Base-by-base conservation (phyloP, 2,888 invertebrate species). In the Polydrusus cervinus region DNA sequence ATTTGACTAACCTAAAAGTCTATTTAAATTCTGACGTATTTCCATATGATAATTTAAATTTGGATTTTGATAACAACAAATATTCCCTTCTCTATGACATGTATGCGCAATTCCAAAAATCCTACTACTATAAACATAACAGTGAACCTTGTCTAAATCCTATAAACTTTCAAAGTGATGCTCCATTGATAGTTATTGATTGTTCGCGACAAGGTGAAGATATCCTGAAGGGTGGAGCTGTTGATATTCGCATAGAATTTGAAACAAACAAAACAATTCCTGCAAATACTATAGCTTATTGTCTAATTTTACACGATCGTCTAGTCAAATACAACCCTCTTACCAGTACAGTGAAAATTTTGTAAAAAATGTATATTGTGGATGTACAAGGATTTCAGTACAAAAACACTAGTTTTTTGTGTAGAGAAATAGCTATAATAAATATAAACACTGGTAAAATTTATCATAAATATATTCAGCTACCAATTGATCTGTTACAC, bases 1-100 rank as follows among this genome's bases (percentile, higher is more conserved):
- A 84, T 25, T 40, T 86, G 38, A 82, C 75, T n/a, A 83, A 86
- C 78, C 69, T 86, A 10, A 84, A 82, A 77, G 74, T 86, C 18
- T 84, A 82, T 72, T 78, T 87, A 60, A 51, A 51, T 51, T 51
- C 25, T 11, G 82, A 83, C 67, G 77, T 77, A 16, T 86, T 83
- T 80, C 85, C 85, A 5, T 85, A 85, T 77, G 81, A 84, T 61
- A 81, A 82, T 78, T 64, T 84, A 61, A 49, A 49, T 49, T 18
- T 49, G 9, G 8, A 53, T 13, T 53, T 53, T 53, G 25, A 53
- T 1, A 53, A 2, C 14, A 53, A 20, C 16, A 2, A 53, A 51
- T 51, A 11, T 16, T 16, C 51, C 8, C 16, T 51, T 8, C 11
- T 51, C 16, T 51, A 18, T 18, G 51, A 51, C 16, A 51, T 51